Evolutionary conservation across 2,888 invertebrate genomes (phyloP), one percentile per base, ranked within the genome.

Genomic region (Onthophagus sagittarius): DNA sequence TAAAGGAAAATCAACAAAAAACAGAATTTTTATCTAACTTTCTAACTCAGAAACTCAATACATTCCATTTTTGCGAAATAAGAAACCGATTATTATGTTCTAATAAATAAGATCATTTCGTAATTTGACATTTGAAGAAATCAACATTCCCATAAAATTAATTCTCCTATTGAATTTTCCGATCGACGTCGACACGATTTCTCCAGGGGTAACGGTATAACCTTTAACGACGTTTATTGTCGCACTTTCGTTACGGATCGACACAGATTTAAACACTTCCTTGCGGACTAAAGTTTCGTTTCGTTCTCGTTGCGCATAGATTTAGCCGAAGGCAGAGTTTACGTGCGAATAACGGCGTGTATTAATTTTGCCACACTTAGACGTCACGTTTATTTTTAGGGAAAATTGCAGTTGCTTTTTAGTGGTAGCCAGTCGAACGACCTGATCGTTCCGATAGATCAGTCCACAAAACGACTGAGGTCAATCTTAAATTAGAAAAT

Each of bases 361-460:
- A 23, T 23, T 23, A 23, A 23, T 23, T 23, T 23, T 23, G 23
- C 23, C 23, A 3, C 23, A 23, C 23, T 23, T 23, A 14, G 64
- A 23, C 64, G 14, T 67, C 67, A 67, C 67, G 32, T 67, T 23
- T 67, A 67, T 67, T 67, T 23, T 23, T 67, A 67, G 67, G 67
- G 6, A 67, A 67, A 67, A 23, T 23, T 67, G 32, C 67, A 67
- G 23, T 67, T 31, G 32, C 67, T n/a, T 67, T 67, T 67, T 67
- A 67, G 15, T 67, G 23, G 67, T 32, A 67, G 39, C 39, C 39
- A 53, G 7, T 53, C 39, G 39, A 53, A 7, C 39, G 7, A 9
- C 39, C 39, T 23, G 39, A 53, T 9, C 39, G 11, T 7, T 53
- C 11, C 39, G 39, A 53, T 9, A 53, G 7, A 53, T 53, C 39